A percentile compares a stretch with the other conserved stretches of the same genome.
These are phyloP conservation scores for Sesamia inferens DNA, from an alignment of 2,888 invertebrate genomes.

Conservation along the genomic window DNA sequence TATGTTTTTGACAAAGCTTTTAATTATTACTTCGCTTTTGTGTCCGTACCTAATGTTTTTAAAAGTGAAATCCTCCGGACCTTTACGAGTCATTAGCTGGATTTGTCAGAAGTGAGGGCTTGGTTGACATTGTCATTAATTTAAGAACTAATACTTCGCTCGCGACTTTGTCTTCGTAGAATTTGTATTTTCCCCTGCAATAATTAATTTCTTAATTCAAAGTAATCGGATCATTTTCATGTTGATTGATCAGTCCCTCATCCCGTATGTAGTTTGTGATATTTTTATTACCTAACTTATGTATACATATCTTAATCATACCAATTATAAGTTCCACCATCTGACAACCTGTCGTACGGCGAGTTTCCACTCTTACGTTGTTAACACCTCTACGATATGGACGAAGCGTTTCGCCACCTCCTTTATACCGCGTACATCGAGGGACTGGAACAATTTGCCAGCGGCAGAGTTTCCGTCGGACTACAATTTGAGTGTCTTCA, in stretches of 20 bases:
- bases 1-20: constrained; percentile 17
- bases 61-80: constrained; percentile 34
- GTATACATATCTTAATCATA: not conserved
- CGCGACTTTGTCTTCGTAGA: not conserved
- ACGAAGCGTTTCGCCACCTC: no score
- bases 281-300: not conserved
- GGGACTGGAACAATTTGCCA: no score
- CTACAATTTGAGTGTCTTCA: no score
- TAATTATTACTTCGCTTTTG: constrained; percentile 19
- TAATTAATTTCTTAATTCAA: not conserved
- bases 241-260: not conserved
- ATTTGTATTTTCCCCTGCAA: not conserved
- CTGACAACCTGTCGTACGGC: no score
- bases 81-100: constrained; percentile 25
- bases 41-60: constrained; percentile 5
- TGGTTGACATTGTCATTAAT: constrained; percentile 24
- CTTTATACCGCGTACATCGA: no score
- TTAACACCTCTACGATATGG: no score
- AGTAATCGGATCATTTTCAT: not conserved
- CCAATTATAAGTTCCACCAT: not conserved
- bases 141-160: constrained; percentile 21
- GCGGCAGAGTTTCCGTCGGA: no score
- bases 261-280: not conserved
- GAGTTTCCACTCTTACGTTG: no score
- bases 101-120: constrained; percentile 19